phyloP scores from a whole-genome alignment of 2,113 vertebrate genomes.

The Pelodiscus sinensis region DNA sequence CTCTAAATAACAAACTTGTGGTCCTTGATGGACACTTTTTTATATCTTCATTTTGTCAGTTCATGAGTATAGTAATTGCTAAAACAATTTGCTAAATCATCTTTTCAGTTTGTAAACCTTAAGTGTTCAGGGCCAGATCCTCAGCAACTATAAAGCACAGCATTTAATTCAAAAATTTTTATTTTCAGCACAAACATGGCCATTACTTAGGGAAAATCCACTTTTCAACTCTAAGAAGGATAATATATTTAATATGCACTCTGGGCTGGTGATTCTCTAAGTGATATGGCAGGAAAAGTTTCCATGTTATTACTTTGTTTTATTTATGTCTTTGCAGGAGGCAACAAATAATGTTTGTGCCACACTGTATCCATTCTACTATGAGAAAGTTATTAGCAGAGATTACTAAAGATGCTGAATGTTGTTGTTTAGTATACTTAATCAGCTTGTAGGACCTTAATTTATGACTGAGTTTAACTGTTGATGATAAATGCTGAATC shows the following conservation, averaged over 20 bases:
- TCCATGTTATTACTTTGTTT: slow-evolving; percentile 26
- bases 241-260: neutral
- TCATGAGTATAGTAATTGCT: neutral
- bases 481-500: slow-evolving; percentile 29
- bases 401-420: neutral
- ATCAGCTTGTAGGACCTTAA: neutral
- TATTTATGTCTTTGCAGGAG: neutral
- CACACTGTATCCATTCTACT: neutral
- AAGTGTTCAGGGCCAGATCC: neutral
- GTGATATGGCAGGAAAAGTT: slow-evolving; percentile 2
- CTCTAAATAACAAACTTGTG: neutral
- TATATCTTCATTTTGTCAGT: neutral
- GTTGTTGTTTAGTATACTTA: neutral
- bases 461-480: neutral
- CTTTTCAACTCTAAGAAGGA: neutral
- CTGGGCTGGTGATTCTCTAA: slow-evolving; percentile 1
- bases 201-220: neutral
- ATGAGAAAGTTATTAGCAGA: neutral
- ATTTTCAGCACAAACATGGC: neutral
- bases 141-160: neutral
- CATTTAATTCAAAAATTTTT: neutral
- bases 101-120: neutral
- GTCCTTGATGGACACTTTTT: neutral
- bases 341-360: slow-evolving; percentile 19
- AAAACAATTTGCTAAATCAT: neutral